A percentile compares a stretch with the other conserved stretches of the same genome.
Conservation (phyloP, 2,888 invertebrate genomes). For the Lasioglossum calceatum region DNA sequence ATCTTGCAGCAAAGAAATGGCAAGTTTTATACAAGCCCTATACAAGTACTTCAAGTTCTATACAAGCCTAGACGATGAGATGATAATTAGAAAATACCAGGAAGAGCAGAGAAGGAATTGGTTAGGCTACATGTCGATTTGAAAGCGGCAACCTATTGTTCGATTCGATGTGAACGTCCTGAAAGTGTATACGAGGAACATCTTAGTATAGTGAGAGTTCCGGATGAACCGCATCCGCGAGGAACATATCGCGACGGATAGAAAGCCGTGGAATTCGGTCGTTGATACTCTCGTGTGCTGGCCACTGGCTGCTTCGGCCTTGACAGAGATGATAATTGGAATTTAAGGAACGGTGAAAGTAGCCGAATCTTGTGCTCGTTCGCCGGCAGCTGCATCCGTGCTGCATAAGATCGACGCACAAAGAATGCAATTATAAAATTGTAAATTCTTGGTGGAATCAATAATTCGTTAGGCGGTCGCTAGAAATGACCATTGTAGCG, state of each 20-base stretch:
- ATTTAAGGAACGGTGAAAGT: conserved; percentile 59
- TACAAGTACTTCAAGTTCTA: too few species aligned
- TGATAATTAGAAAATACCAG: too few species aligned
- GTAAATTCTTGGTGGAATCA: neutral
- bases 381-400: neutral
- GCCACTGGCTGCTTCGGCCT: conserved; percentile 26
- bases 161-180: conserved; percentile 32
- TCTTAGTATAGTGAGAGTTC: conserved; percentile 25
- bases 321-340: conserved; percentile 51
- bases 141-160: conserved; percentile 46
- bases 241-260: conserved; percentile 23
- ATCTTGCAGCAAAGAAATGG: too few species aligned
- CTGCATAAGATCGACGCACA: neutral
- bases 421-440: neutral
- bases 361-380: conserved; percentile 19
- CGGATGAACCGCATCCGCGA: neutral
- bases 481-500: neutral
- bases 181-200: neutral
- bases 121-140: conserved; percentile 16
- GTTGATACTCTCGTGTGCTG: conserved; percentile 7
- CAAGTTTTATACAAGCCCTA: too few species aligned
- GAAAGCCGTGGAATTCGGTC: conserved; percentile 56
- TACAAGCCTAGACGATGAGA: too few species aligned
- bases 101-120: too few species aligned
- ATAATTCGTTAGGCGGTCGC: neutral